phyloP scores from a whole-genome alignment of 2,113 vertebrate species.

The chimpanzee (Pan troglodytes) region NHGRI_mPanTro3-v2.1_pri NC_072415.2:27262501-27263000 shows the following conservation, averaged over 20 bases:
- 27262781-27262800: neutral
- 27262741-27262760: neutral
- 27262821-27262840: neutral
- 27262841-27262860: neutral
- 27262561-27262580: slow-evolving; percentile 22
- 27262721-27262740: neutral
- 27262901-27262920: neutral
- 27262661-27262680: slow-evolving; percentile 63
- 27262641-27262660: slow-evolving; percentile 24
- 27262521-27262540: neutral
- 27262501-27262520: neutral
- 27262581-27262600: neutral
- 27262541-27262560: neutral
- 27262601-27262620: neutral
- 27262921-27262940: neutral
- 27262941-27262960: neutral
- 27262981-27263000: neutral
- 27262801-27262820: neutral
- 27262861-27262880: neutral
- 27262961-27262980: neutral
- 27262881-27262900: neutral
- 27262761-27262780: neutral
- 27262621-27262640: neutral
- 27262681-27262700: neutral
- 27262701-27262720: neutral